Conservation (phyloP, 2,113 vertebrate species). For the Alexandromys fortis region DNA sequence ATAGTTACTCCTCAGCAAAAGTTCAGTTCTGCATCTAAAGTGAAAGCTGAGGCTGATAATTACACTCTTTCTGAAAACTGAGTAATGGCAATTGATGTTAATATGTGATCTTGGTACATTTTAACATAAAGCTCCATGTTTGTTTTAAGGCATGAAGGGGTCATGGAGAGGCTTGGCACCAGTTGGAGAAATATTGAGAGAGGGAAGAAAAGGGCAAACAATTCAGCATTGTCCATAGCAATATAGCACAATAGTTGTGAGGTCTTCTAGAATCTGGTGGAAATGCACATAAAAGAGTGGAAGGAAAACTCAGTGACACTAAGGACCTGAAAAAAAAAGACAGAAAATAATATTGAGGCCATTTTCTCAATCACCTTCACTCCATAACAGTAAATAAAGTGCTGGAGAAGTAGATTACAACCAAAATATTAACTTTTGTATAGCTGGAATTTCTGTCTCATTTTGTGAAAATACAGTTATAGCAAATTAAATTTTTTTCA, state of each 20-base stretch:
- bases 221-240: neutral
- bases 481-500: conserved; percentile 8
- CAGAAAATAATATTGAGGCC: neutral
- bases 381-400: neutral
- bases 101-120: neutral
- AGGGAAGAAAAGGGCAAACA: neutral
- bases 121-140: neutral
- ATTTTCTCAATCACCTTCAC: neutral
- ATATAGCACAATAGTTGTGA: neutral
- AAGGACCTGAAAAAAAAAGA: neutral
- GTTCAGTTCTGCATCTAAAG: neutral
- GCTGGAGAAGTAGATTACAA: neutral
- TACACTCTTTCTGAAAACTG: neutral
- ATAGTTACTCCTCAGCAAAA: neutral
- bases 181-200: neutral
- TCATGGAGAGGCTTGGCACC: neutral
- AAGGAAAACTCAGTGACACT: no score
- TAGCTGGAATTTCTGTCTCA: neutral
- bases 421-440: neutral
- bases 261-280: neutral
- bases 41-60: neutral
- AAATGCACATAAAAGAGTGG: fast-evolving
- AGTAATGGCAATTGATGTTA: neutral
- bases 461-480: neutral
- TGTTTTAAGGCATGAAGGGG: neutral